Conservation (phyloP, 1,140 invertebrate genomes). For the Vanessa tameamea region DNA sequence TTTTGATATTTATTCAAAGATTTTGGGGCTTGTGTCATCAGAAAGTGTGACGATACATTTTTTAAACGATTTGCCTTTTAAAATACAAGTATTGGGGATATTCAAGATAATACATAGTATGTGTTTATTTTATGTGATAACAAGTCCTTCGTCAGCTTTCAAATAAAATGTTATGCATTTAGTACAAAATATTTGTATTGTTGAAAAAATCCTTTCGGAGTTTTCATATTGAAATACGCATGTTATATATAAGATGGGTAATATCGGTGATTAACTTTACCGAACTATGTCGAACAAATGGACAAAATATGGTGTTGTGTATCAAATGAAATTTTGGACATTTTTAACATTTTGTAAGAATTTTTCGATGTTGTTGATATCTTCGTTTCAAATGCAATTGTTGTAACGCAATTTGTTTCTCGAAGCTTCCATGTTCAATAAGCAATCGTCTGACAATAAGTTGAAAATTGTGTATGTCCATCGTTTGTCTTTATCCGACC, state of each 20-base stretch:
- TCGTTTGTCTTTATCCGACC: neutral
- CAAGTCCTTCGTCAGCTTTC: neutral
- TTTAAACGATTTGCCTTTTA: too few relatives aligned
- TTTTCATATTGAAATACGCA: neutral
- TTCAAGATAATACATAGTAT: too few relatives aligned
- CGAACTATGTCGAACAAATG: neutral
- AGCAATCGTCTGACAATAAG: constrained; percentile 69
- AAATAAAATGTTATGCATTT: neutral
- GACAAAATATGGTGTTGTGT: constrained; percentile 25
- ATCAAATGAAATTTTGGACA: constrained; percentile 49
- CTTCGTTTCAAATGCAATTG: constrained; percentile 30
- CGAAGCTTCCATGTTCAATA: constrained; percentile 33
- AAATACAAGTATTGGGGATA: too few relatives aligned
- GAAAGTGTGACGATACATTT: too few relatives aligned
- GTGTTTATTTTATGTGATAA: too few relatives aligned
- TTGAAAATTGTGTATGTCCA: constrained; percentile 36
- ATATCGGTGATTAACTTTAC: neutral
- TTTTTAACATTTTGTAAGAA: constrained; percentile 58
- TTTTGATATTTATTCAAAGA: too few relatives aligned
- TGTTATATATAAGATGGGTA: constrained; percentile 4
- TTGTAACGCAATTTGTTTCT: constrained; percentile 28
- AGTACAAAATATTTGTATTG: constrained; percentile 1
- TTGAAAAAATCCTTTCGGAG: neutral
- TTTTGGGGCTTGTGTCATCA: too few relatives aligned
- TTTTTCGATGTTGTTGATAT: constrained; percentile 60